Conservation (phyloP, 2,797 vertebrate genomes). For the Distichodus sexfasciatus region DNA sequence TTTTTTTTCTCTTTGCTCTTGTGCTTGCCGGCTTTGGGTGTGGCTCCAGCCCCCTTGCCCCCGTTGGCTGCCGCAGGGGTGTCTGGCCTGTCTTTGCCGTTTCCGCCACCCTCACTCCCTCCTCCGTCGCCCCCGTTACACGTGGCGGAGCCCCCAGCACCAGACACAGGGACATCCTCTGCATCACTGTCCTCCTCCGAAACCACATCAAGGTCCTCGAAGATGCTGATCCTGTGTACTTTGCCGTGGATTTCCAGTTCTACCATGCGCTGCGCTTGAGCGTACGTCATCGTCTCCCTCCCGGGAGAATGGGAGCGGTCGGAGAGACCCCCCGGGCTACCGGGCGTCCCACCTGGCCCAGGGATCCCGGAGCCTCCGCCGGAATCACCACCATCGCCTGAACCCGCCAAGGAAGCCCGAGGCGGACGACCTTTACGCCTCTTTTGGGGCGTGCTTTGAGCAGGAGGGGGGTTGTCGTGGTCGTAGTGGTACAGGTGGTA, state of each 20-base stretch:
- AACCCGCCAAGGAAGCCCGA: constrained; percentile 78
- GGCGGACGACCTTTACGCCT: constrained; percentile 96
- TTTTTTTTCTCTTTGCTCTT: constrained; percentile 99
- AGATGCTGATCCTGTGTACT: constrained; percentile 96
- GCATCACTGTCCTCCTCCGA: constrained; percentile 89
- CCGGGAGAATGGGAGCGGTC: constrained; percentile 91
- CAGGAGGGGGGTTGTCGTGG: constrained; percentile 91
- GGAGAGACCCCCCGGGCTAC: constrained; percentile 86
- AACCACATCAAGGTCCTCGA: constrained; percentile 95
- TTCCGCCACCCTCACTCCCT: constrained; percentile 65
- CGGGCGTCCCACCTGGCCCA: constrained; percentile 74
- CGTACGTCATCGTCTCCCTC: constrained; percentile 97
- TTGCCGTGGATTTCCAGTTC: constrained; percentile 95
- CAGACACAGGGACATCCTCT: constrained; percentile 63
- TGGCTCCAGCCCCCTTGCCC: constrained; percentile 69
- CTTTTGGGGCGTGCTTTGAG: constrained; percentile 85
- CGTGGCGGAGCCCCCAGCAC: constrained; percentile 59
- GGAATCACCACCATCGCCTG: constrained; percentile 61
- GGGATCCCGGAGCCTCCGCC: constrained; percentile 68
- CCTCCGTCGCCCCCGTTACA: constrained; percentile 72
- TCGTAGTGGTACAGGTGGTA: constrained; percentile 99
- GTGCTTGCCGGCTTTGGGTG: constrained; percentile 93
- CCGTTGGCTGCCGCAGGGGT: constrained; percentile 75
- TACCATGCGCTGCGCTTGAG: constrained; percentile 96
- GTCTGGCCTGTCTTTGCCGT: constrained; percentile 86